phyloP scores from a whole-genome alignment of 1,140 invertebrate species.

The Habropoda laboriosa region DNA sequence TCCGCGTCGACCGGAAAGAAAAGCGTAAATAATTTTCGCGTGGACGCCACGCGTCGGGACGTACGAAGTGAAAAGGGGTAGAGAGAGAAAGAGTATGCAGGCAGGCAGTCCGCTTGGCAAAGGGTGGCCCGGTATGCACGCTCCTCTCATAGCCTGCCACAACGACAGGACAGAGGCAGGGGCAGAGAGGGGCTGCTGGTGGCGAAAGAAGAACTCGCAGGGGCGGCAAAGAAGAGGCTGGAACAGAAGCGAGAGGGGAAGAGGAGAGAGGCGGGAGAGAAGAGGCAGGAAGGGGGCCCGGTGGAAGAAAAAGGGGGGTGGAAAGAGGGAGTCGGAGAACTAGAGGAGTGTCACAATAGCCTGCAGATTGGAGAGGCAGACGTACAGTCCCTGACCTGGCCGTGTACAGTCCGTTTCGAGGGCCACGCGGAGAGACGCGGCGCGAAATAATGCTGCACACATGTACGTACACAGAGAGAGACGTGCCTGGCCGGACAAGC shows the following conservation, averaged over 20 bases:
- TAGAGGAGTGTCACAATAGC: conserved; percentile 69
- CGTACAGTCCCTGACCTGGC: conserved; percentile 69
- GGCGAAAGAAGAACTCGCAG: conserved; percentile 37
- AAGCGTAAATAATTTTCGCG: conserved; percentile 55
- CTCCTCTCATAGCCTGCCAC: conserved; percentile 27
- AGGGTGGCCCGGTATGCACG: conserved; percentile 48
- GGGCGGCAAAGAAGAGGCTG: conserved; percentile 46
- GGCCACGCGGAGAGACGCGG: background rate
- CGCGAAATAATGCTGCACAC: conserved; percentile 55
- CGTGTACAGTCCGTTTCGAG: conserved; percentile 57
- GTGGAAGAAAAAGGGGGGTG: conserved; percentile 37
- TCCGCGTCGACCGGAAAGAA: background rate
- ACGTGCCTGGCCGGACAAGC: background rate
- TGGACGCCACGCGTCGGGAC: conserved; percentile 24
- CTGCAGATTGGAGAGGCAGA: conserved; percentile 72
- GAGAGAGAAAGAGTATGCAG: background rate
- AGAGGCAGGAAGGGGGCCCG: conserved; percentile 22
- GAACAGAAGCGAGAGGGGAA: conserved; percentile 31
- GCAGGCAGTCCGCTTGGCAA: conserved; percentile 33
- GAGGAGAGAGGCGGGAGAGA: conserved; percentile 24
- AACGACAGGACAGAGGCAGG: background rate
- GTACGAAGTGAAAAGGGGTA: conserved; percentile 6
- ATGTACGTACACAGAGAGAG: no score
- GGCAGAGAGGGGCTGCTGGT: background rate
- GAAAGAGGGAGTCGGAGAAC: conserved; percentile 39